Base-by-base conservation (phyloP, 92 coral and sea anemone genomes). In the Isaurus tuberculatus region DNA sequence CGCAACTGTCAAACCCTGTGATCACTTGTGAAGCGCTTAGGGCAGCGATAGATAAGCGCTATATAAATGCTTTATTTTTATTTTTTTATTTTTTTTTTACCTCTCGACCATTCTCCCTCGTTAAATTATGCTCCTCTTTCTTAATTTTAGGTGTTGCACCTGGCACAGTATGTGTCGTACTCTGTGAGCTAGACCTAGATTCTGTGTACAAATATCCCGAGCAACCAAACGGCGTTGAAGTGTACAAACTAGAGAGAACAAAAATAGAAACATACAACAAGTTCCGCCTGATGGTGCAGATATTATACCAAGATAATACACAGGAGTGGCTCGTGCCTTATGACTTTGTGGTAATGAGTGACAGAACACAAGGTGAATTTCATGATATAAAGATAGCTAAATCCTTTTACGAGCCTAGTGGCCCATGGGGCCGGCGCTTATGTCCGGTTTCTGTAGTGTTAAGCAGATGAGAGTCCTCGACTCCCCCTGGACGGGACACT, bases 241-340 rank as follows among this genome's bases (percentile, higher is more conserved):
- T 77, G 55, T 77, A 77, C 82, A 77, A 77, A 57, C 82, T 77
- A 28, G 82, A 77, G 68, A 77, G 51, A 23, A 77, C 82, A 37
- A 77, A 77, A 22, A 67, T 67, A 13, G 67, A 58, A 4, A 57
- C 64, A 31, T 77, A 77, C 49, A 77, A 77, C 51, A 58, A 44
- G 22, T 77, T 77, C 20, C 53, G 36, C 31, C 65, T 77, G 22
- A 14, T 58, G 48, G 82, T 77, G 26, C 43, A 51, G 23, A 22
- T 77, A 61, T 20, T 23, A 32, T 77, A 57, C 68, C 48, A 58
- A 2, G 82, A 77, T 25, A 43, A 77, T 22, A n/a, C 82, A 6
- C 82, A 77, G 0, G 82, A 77, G 31, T 29, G 33, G 22, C 82
- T 77, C n/a, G 34, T 77, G 11, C 82, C 82, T 4, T 77, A 77